A percentile compares a stretch with the other conserved stretches of the same genome.
Conservation (phyloP, 2,113 vertebrate species). For the Atractosteus spatula region DNA sequence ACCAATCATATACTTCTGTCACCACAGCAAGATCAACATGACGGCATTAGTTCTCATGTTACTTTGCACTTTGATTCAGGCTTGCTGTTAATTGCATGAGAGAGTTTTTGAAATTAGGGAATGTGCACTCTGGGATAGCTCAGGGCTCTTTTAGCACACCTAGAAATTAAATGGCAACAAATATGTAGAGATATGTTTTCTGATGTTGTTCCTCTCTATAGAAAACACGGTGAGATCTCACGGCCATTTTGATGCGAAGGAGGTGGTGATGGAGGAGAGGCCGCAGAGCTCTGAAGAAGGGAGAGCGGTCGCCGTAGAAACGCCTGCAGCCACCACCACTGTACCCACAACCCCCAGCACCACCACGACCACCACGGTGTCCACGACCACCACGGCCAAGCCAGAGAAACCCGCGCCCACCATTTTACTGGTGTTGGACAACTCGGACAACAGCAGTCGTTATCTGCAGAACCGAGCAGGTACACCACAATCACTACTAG, state of each 20-base stretch:
- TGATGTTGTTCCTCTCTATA: conserved; percentile 36
- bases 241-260: conserved; percentile 52
- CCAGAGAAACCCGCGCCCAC: conserved; percentile 55
- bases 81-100: too few species aligned
- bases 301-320: conserved; percentile 29
- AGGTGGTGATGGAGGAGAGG: conserved; percentile 55
- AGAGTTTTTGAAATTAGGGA: too few species aligned
- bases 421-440: conserved; percentile 54
- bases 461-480: conserved; percentile 60
- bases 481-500: conserved; percentile 19
- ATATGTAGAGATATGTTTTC: background rate
- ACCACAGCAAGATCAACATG: too few species aligned
- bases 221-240: conserved; percentile 61
- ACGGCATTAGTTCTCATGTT: too few species aligned
- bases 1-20: too few species aligned
- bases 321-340: conserved; percentile 31
- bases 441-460: conserved; percentile 59
- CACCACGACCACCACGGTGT: conserved; percentile 17
- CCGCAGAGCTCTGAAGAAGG: conserved; percentile 34
- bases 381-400: background rate
- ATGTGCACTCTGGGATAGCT: too few species aligned
- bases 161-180: too few species aligned
- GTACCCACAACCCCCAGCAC: conserved; percentile 33
- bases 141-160: too few species aligned
- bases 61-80: too few species aligned